Evolutionary conservation across 2,113 vertebrate genomes (phyloP), one percentile per base, ranked within the genome.

Genomic region (Saguinus midas): DNA sequence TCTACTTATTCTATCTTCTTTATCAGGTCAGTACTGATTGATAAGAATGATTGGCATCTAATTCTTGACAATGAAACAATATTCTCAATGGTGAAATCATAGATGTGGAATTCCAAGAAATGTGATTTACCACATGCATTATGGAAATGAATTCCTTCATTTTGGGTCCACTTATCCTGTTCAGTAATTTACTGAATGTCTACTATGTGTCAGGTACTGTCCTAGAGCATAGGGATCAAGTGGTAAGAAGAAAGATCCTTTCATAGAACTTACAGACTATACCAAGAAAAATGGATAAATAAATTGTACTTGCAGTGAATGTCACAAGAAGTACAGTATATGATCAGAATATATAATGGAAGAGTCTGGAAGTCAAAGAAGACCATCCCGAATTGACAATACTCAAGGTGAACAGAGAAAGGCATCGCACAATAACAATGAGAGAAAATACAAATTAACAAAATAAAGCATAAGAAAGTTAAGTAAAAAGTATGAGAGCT

Each of bases 271-370:
- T 86, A 50, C 12, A 78, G 25, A 27, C n/a, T 75, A 66, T n/a
- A n/a, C 5, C 6, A 61, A 64, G 29, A 32, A 17, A 50, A 72
- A 20, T 18, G 58, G n/a, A 79, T 64, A n/a, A 79, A 18, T 35
- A 85, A 66, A 4, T 17, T 55, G 43, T 3, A 52, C 25, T 9
- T 84, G 27, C 40, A 66, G 18, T 20, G 64, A 80, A 23, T 66
- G 25, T 27, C 11, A 25, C 20, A 35, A 79, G 58, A 72, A 55
- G 13, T 6, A 21, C 13, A 2, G 3, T 35, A 18, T 1, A 0
- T 6, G 27, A 52, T 83, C 32, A 55, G 23, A 50, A 50, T 12
- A 45, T 6, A 37, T 25, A 55, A 37, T 6, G 3, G 5, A 52
- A 12, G 14, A 45, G 10, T 12, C 1, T 29, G 8, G 5, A 27